Evolutionary conservation across 2,888 invertebrate genomes (phyloP).

Genomic region (Archaeoteleia sp.): DNA sequence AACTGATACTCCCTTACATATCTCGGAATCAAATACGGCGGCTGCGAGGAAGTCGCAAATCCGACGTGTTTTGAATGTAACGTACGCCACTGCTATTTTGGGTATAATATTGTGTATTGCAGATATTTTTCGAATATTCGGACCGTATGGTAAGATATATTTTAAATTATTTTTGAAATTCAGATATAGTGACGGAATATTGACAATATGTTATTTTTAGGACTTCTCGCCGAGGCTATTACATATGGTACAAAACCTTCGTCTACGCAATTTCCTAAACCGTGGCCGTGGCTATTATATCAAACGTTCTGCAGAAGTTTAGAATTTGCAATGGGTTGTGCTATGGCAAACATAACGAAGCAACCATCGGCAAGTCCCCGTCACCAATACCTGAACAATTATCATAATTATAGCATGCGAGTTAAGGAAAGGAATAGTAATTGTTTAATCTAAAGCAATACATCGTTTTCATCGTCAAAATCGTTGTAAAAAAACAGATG

Average conservation of each 20-base stretch:
- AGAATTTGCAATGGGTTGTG: constrained; percentile 76
- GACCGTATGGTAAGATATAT: constrained; percentile 76
- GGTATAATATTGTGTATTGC: constrained; percentile 76
- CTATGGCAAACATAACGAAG: constrained; percentile 77
- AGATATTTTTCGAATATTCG: constrained; percentile 76
- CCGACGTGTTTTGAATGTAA: constrained; percentile 76
- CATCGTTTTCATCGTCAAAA: constrained; percentile 23
- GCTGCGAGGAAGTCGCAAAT: constrained; percentile 73
- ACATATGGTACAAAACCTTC: constrained; percentile 60
- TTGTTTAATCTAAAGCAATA: constrained; percentile 71
- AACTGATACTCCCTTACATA: constrained; percentile 68
- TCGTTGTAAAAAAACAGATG: constrained; percentile 7
- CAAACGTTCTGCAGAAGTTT: constrained; percentile 76
- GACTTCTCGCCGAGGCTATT: constrained; percentile 64
- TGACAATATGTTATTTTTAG: constrained; percentile 49
- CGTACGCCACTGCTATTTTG: constrained; percentile 76
- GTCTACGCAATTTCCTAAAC: constrained; percentile 64
- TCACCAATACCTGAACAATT: constrained; percentile 70
- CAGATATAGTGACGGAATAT: neutral
- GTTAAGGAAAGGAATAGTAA: constrained; percentile 70
- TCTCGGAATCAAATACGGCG: constrained; percentile 67
- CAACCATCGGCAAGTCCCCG: constrained; percentile 76
- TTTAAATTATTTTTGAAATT: constrained; percentile 6
- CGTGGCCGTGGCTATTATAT: constrained; percentile 78
- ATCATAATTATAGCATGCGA: constrained; percentile 70